These are phyloP conservation scores for Otus sunia DNA, from an alignment of 2,113 vertebrate genomes.

Conservation along the genomic window DNA sequence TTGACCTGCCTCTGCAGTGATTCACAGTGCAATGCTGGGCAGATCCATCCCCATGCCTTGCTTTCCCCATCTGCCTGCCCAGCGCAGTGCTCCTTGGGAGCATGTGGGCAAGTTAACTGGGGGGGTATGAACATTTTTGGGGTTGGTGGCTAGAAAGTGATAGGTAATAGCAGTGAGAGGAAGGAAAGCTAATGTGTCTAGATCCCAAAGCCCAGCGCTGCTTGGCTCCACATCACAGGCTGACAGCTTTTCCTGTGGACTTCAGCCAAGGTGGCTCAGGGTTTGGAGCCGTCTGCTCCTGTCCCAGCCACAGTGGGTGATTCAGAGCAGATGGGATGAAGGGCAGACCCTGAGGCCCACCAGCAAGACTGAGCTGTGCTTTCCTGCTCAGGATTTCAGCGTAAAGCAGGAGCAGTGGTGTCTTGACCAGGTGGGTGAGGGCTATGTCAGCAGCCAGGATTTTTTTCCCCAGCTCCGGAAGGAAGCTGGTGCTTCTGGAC, in stretches of 20 bases:
- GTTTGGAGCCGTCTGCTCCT: background rate
- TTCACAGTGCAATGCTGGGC: background rate
- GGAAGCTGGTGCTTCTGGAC: background rate
- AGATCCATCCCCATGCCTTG: rapidly evolving
- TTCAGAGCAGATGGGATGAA: constrained; percentile 9
- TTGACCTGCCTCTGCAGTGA: background rate
- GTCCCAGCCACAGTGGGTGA: background rate
- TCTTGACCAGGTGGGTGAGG: background rate
- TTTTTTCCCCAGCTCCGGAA: background rate
- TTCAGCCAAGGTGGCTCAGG: background rate
- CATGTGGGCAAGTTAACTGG: background rate
- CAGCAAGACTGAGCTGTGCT: background rate
- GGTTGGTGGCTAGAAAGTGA: background rate
- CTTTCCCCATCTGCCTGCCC: background rate
- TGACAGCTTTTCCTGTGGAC: constrained; percentile 6
- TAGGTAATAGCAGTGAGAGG: background rate
- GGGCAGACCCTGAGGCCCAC: background rate
- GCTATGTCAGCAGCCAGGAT: background rate
- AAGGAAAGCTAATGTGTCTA: background rate
- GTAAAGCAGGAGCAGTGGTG: background rate
- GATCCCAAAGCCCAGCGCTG: background rate
- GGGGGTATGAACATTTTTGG: background rate
- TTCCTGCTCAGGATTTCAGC: background rate
- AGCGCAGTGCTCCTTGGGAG: background rate
- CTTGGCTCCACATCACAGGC: background rate